Percentiles rank a stretch among this genome's conserved stretches.
Conservation (phyloP, 2,113 vertebrate species). For the Tenebrosternarchus preto region DNA sequence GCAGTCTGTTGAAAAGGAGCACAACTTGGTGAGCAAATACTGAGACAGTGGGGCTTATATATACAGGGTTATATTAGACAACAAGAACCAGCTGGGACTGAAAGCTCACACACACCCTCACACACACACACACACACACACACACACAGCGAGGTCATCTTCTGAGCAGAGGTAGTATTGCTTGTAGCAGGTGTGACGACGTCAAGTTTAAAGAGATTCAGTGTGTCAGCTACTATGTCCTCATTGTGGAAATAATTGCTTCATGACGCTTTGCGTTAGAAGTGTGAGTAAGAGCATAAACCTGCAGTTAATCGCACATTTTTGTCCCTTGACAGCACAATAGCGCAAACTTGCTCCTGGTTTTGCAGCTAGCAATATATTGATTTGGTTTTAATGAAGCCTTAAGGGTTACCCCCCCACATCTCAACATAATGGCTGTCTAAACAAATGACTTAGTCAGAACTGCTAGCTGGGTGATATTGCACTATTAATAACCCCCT, state of each 20-base stretch:
- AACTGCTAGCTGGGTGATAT: slow-evolving; percentile 36
- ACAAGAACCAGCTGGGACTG: no score
- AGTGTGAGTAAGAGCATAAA: neutral
- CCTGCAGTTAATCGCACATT: neutral
- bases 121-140: no score
- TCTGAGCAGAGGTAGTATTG: no score
- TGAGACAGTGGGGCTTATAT: no score
- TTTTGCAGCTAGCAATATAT: slow-evolving; percentile 39
- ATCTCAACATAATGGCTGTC: slow-evolving; percentile 43
- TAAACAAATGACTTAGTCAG: slow-evolving; percentile 55
- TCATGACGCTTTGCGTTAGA: slow-evolving; percentile 18
- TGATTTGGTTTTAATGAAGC: slow-evolving; percentile 65
- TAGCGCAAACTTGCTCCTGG: neutral
- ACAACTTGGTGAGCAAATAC: no score
- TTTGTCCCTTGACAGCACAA: neutral
- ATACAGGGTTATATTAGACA: no score
- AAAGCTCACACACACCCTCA: no score
- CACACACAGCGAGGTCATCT: no score
- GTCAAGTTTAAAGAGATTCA: neutral
- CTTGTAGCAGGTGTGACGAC: no score
- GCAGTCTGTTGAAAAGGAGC: no score
- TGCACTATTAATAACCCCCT: slow-evolving; percentile 47
- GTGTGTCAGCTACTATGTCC: neutral
- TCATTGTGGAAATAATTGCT: neutral
- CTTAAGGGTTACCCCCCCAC: slow-evolving; percentile 49